Evolutionary conservation across 2,888 invertebrate species (phyloP).

Genomic region (Diloba caeruleocephala): DNA sequence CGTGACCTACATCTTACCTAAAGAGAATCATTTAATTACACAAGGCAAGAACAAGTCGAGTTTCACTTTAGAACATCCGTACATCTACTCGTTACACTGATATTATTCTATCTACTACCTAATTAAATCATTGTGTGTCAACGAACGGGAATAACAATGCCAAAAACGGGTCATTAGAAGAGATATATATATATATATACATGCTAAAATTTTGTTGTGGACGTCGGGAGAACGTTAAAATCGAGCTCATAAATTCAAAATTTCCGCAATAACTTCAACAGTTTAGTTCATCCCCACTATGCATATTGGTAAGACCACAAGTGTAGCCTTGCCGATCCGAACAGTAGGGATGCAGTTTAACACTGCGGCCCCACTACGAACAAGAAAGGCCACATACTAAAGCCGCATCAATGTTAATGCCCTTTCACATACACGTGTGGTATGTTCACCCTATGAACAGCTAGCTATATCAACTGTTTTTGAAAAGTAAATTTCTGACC

Average conservation of each 20-base stretch:
- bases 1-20: conserved; percentile 51
- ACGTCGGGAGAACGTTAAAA: conserved; percentile 51
- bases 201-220: conserved; percentile 44
- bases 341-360: neutral
- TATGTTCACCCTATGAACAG: conserved; percentile 15
- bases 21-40: conserved; percentile 55
- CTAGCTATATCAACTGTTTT: conserved; percentile 4
- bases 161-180: conserved; percentile 61
- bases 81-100: conserved; percentile 56
- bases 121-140: conserved; percentile 53
- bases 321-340: neutral
- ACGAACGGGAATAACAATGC: conserved; percentile 61
- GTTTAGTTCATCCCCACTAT: conserved; percentile 2
- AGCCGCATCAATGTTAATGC: conserved; percentile 31
- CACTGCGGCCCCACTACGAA: conserved; percentile 10
- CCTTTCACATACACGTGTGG: conserved; percentile 12
- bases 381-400: conserved; percentile 41
- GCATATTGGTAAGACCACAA: neutral
- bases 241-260: conserved; percentile 46
- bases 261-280: conserved; percentile 24
- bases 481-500: conserved; percentile 16
- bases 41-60: conserved; percentile 72
- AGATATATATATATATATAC: conserved; percentile 40
- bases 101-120: conserved; percentile 53
- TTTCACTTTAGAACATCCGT: conserved; percentile 53